Evolutionary conservation across 2,888 invertebrate species (phyloP).

Genomic region (Acleris holmiana): DNA sequence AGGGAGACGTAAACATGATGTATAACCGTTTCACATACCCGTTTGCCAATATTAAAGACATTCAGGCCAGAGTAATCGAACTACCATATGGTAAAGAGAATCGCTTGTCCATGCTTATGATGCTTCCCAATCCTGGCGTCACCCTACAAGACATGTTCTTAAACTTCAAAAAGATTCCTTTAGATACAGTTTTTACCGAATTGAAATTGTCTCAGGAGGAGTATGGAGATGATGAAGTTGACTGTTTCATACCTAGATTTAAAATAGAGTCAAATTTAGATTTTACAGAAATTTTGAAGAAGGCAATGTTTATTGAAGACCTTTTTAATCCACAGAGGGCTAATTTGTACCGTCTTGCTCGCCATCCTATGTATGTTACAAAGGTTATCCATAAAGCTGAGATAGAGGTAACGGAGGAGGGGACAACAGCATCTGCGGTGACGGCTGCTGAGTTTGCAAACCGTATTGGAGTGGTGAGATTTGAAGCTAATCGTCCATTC

Average conservation of each 20-base stretch:
- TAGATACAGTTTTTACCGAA: conserved; percentile 77
- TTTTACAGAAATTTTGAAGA: conserved; percentile 77
- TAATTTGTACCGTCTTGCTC: conserved; percentile 73
- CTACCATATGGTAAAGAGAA: conserved; percentile 86
- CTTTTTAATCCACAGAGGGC: conserved; percentile 80
- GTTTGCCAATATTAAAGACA: conserved; percentile 80
- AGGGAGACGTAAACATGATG: conserved; percentile 90
- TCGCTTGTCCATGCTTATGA: conserved; percentile 86
- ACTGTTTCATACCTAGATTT: conserved; percentile 86
- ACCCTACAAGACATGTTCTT: conserved; percentile 79
- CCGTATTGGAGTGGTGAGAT: conserved; percentile 82
- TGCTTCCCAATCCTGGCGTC: conserved; percentile 85
- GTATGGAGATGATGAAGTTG: conserved; percentile 86
- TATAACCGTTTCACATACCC: conserved; percentile 85
- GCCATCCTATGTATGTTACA: conserved; percentile 81
- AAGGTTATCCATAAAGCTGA: conserved; percentile 88
- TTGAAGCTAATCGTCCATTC: conserved; percentile 87
- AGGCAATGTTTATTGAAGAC: conserved; percentile 75
- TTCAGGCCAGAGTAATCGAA: conserved; percentile 87
- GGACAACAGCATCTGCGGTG: conserved; percentile 87
- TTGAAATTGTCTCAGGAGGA: conserved; percentile 75
- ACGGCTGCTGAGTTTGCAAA: conserved; percentile 79
- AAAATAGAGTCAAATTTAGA: conserved; percentile 83
- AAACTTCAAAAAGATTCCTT: conserved; percentile 73
- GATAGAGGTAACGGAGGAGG: conserved; percentile 90